phyloP scores from a whole-genome alignment of 2,113 vertebrate genomes.

The Carettochelys insculpta region DNA sequence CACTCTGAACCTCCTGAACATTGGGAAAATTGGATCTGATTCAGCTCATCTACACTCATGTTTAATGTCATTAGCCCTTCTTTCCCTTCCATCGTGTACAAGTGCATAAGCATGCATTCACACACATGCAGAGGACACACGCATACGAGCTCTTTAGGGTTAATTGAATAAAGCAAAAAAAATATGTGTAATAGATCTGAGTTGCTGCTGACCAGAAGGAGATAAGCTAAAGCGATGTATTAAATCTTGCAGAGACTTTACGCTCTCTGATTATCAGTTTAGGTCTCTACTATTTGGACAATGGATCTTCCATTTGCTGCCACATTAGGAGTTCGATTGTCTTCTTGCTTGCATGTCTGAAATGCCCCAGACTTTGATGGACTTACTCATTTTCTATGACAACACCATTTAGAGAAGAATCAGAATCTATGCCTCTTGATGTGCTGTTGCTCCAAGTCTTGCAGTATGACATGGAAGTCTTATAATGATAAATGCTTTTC shows the following conservation, averaged over 20 bases:
- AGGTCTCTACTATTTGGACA: background rate
- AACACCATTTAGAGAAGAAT: accelerated
- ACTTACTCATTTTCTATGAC: background rate
- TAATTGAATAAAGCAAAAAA: background rate
- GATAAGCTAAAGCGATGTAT: background rate
- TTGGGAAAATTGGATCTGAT: background rate
- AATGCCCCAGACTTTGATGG: background rate
- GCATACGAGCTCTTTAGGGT: background rate
- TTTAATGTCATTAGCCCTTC: background rate
- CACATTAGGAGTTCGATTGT: background rate
- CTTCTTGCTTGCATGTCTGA: background rate
- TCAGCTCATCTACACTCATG: background rate
- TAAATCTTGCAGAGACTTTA: background rate
- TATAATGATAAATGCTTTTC: background rate
- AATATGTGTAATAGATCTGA: background rate
- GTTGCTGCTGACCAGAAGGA: accelerated
- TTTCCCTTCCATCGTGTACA: background rate
- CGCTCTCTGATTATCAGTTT: background rate
- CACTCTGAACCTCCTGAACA: background rate
- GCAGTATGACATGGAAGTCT: background rate
- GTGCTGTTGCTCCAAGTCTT: background rate
- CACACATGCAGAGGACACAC: background rate
- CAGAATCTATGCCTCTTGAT: background rate
- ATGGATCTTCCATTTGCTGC: background rate
- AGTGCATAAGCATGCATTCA: background rate